Evolutionary conservation across 2,113 vertebrate genomes (phyloP).

Genomic region (Maccullochella peelii): DNA sequence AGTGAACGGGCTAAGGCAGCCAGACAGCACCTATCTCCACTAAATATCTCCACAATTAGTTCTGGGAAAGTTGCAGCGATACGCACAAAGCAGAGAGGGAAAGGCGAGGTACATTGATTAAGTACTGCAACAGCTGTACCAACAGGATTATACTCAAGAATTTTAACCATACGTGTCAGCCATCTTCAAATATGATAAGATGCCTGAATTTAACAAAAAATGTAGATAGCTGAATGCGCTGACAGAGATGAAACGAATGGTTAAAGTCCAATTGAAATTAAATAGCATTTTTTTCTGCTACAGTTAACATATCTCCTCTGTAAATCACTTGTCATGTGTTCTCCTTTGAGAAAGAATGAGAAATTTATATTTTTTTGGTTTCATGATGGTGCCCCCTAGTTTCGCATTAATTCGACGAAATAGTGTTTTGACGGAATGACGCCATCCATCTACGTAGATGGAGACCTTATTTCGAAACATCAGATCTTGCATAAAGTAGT

Average conservation of each 20-base stretch:
- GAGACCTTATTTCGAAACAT: neutral
- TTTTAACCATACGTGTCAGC: slow-evolving; percentile 49
- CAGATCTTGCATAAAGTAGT: neutral
- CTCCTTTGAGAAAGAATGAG: neutral
- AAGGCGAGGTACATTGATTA: slow-evolving; percentile 63
- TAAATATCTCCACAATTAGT: slow-evolving; percentile 62
- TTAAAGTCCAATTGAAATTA: neutral
- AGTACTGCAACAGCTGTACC: slow-evolving; percentile 59
- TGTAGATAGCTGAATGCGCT: slow-evolving; percentile 3
- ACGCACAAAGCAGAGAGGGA: slow-evolving; percentile 39
- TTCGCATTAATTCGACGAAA: neutral
- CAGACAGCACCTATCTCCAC: slow-evolving; percentile 46
- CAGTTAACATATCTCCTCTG: neutral
- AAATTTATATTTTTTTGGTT: neutral
- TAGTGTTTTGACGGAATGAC: too few relatives aligned
- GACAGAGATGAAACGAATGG: slow-evolving; percentile 19
- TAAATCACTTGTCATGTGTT: neutral
- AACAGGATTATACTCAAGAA: slow-evolving; percentile 58
- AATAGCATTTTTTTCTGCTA: neutral
- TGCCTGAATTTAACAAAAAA: slow-evolving; percentile 1
- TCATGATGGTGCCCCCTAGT: neutral
- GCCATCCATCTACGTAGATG: neutral
- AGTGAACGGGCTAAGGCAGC: slow-evolving; percentile 14
- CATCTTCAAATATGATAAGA: slow-evolving; percentile 49
- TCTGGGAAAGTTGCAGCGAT: slow-evolving; percentile 61